Base-by-base conservation (phyloP, 2,797 vertebrate species). In the Melanotaenia parkinsoni region DNA sequence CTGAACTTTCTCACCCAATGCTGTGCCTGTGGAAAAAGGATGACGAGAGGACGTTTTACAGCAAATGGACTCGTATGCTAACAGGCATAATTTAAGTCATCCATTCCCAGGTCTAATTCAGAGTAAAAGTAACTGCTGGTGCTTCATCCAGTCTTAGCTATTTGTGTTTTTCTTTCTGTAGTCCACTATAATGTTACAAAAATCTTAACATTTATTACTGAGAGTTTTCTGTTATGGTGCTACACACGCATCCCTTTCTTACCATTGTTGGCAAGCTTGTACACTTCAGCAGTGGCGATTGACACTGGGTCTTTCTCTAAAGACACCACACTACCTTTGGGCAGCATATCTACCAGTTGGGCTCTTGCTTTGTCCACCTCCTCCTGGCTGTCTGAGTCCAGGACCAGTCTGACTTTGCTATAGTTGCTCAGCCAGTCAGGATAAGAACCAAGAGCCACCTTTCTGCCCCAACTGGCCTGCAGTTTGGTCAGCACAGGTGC, bases 391-490 rank as follows among this genome's bases (percentile, higher is more conserved):
- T 97, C 90, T 0, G 97, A 96, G 83, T 99, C 98, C 89, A 99
- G 87, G 0, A 95, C 96, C 87, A 99, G 93, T 81, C 95, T 94
- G 75, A 99, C 97, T 0, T 93, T 92, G 81, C 97, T 95, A 77
- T 99, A 99, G 89, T 99, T 99, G 68, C 93, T 98, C 67, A 92
- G 72, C 97, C 97, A 99, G 88, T 98, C 96, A 0, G 98, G 98
- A 84, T 99, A 99, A 10, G 98, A 99, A 1, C 98, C 98, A 1
- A 99, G 77, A 26, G 93, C 86, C 33, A 97, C 94, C 0, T 74
- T 91, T 2, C 67, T 91, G 0, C 93, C 93, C 93, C 97, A 98
- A 24, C 53, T 4, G 0, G 89, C 74, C 53, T 96, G 88, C n/a
- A 96, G 92, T 58, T 86, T 73, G 0, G 95, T 91, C 67, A 99